Evolutionary conservation across 2,113 vertebrate species (phyloP), one percentile per base, ranked within the genome.

Genomic region (Carettochelys insculpta): DNA sequence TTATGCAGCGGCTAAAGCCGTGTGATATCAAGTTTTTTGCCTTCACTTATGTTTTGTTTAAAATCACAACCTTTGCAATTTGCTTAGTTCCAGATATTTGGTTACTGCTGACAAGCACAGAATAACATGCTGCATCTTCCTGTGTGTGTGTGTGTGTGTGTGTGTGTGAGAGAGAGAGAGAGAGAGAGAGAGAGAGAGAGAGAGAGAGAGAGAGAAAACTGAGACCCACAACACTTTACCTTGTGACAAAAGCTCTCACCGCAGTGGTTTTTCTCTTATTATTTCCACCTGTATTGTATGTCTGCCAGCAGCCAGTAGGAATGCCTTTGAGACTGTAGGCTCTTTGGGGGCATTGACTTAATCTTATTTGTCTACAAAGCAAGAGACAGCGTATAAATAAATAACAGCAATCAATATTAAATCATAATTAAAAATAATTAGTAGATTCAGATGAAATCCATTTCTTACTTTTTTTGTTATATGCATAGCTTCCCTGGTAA

Each of bases 31-130:
- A 90, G 54, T 85, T 80, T 87, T 53, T 19, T 94, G 71, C 4
- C 31, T 92, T 95, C 95, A 90, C 31, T 93, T 92, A 54, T 20
- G 16, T 53, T 87, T 71, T 73, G 41, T 56, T n/a, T 94, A 88
- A 89, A 88, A 83, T 77, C 71, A 31, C 29, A 84, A 19, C 19
- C 43, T 92, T 92, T 95, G 47, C 27, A 75, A 56, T 93, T 85
- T 94, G 25, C 89, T 88, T 58, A 47, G 71, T 84, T 86, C 22
- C 76, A 88, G 48, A 11, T 88, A 71, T 53, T 76, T 71, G 20
- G 80, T 13, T 93, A 56, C 52, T 43, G 22, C 53, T 89, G 11
- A 86, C 41, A 75, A 76, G 27, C 71, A 34, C 75, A 81, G 29
- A 48, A 83, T 82, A 87, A 75, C 29, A 5, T 82, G 4, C 16